phyloP scores from a whole-genome alignment of 1,140 invertebrate species.

The Polypedilum vanderplanki region DNA sequence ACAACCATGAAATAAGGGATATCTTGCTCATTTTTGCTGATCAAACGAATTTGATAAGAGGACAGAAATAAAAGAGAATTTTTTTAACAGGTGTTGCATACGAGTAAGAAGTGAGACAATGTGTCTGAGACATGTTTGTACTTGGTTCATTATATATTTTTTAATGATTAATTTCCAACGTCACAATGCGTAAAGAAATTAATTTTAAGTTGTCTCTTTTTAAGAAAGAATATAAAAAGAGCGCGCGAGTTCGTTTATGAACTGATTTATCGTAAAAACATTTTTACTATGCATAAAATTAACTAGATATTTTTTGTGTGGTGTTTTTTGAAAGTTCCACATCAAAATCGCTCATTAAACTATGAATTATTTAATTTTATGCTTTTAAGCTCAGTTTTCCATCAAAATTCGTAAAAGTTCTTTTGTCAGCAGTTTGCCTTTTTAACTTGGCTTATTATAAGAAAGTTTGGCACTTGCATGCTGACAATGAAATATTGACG shows the following conservation, averaged over 20 bases:
- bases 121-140: background rate
- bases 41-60: slow-evolving; percentile 4
- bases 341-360: slow-evolving; percentile 25
- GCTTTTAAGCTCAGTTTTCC: too few species aligned
- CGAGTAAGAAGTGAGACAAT: background rate
- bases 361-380: slow-evolving; percentile 27
- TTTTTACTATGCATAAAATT: slow-evolving; percentile 25
- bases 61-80: slow-evolving; percentile 17
- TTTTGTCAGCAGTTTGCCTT: too few species aligned
- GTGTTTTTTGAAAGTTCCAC: background rate
- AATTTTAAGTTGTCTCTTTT: background rate
- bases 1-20: background rate
- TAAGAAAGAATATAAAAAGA: slow-evolving; percentile 11
- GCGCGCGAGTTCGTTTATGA: background rate
- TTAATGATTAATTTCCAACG: background rate
- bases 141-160: background rate
- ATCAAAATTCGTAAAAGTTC: too few species aligned
- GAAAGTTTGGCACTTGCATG: too few species aligned
- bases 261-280: slow-evolving; percentile 9
- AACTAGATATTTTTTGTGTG: too few species aligned
- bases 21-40: background rate
- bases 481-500: too few species aligned
- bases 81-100: slow-evolving; percentile 27
- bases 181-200: background rate
- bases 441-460: too few species aligned